Evolutionary conservation across 2,113 vertebrate species (phyloP).

Genomic region (Eclectus roratus): DNA sequence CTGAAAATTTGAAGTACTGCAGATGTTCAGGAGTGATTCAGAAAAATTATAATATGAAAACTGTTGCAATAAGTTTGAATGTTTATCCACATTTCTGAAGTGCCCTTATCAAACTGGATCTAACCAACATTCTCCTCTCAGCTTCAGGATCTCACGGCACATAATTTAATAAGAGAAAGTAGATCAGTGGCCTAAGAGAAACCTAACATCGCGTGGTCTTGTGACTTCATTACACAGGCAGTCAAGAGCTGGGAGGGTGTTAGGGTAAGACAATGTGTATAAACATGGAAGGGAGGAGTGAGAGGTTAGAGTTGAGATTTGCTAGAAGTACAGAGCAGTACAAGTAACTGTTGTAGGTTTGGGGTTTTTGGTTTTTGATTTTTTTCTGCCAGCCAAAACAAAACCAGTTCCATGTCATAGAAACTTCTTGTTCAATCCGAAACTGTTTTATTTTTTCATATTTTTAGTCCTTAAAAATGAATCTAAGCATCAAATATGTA

Average conservation of each 20-base stretch:
- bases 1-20: neutral
- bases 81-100: neutral
- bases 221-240: neutral
- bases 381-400: neutral
- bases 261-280: neutral
- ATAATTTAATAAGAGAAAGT: neutral
- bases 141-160: neutral
- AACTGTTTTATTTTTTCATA: neutral
- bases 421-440: neutral
- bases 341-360: neutral
- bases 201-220: neutral
- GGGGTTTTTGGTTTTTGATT: neutral
- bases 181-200: neutral
- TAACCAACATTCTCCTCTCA: neutral
- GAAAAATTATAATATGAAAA: neutral
- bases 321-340: neutral
- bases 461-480: neutral
- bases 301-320: neutral
- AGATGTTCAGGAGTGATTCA: neutral
- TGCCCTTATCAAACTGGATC: neutral
- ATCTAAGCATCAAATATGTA: neutral
- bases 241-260: neutral
- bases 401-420: neutral
- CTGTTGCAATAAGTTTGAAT: accelerated
- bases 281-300: neutral